Evolutionary conservation across 2,113 vertebrate genomes (phyloP), one percentile per base, ranked within the genome.

Genomic region (Notiomystis cincta): DNA sequence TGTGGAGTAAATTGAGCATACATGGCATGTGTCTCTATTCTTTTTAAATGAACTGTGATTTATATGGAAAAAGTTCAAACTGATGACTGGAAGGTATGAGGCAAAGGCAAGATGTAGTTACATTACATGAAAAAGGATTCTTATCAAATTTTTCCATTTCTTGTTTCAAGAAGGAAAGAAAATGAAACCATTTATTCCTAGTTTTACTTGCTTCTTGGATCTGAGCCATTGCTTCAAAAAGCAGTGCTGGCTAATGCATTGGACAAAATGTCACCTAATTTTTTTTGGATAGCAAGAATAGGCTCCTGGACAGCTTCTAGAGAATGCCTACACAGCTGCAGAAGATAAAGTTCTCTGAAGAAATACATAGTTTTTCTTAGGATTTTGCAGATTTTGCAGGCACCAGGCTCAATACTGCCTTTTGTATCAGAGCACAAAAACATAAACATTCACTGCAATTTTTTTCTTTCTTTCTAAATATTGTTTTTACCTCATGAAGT

Each of bases 21-120:
- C 70, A 93, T 6, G 33, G 81, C 50, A 66, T 42, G 56, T 62
- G 94, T 90, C 58, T 82, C 81, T 11, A 82, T 24, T 92, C 58
- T 84, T 97, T 96, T 95, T 31, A 95, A 96, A 96, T 87, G 75
- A 96, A 91, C 62, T 50, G 58, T 95, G 75, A 97, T 95, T 96
- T 96, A 93, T 79, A 91, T 25, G 37, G 57, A 95, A 60, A 88
- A 92, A 96, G 69, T 54, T 80, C 94, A 96, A 91, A 94, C 27
- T 94, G 92, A 92, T 96, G 90, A 96, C 60, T 93, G 25, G 31
- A 94, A 95, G 53, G 42, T n/a, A n/a, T n/a, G 79, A 97, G 65
- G 13, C 76, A 95, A 89, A 93, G 2, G 58, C 66, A 94, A 94
- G 82, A 96, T 64, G 54, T 61, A 96, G 94, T 11, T 94, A 80